These are phyloP conservation scores for Oplegnathus fasciatus DNA, from an alignment of 2,113 vertebrate genomes.

Conservation along the genomic window DNA sequence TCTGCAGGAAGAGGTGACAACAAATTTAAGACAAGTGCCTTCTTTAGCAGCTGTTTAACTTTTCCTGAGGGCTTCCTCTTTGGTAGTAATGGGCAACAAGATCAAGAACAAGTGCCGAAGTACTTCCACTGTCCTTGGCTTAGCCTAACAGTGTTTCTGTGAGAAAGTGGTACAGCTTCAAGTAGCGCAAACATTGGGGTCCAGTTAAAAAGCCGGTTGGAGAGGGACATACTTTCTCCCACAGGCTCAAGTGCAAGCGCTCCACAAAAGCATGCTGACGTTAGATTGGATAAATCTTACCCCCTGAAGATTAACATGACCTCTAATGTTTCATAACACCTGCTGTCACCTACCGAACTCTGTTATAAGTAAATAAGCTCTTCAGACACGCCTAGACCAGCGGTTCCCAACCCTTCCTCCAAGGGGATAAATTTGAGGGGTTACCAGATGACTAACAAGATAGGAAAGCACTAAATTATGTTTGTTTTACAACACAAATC, in stretches of 20 bases:
- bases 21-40: neutral
- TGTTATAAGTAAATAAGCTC: neutral
- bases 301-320: neutral
- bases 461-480: neutral
- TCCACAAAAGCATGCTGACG: neutral
- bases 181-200: neutral
- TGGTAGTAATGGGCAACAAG: neutral
- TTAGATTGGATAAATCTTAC: neutral
- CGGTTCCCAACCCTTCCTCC: neutral
- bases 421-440: neutral
- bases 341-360: neutral
- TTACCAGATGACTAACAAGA: neutral
- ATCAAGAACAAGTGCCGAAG: neutral
- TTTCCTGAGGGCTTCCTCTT: neutral
- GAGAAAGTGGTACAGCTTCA: neutral
- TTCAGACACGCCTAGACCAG: neutral
- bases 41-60: neutral
- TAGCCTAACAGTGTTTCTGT: neutral
- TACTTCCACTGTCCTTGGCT: neutral
- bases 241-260: neutral
- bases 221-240: neutral
- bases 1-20: conserved; percentile 57
- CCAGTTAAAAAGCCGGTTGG: neutral
- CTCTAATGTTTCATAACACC: neutral
- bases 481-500: neutral